These are phyloP conservation scores for Peromyscus leucopus DNA, from an alignment of 2,113 vertebrate genomes.

Conservation along the genomic window DNA sequence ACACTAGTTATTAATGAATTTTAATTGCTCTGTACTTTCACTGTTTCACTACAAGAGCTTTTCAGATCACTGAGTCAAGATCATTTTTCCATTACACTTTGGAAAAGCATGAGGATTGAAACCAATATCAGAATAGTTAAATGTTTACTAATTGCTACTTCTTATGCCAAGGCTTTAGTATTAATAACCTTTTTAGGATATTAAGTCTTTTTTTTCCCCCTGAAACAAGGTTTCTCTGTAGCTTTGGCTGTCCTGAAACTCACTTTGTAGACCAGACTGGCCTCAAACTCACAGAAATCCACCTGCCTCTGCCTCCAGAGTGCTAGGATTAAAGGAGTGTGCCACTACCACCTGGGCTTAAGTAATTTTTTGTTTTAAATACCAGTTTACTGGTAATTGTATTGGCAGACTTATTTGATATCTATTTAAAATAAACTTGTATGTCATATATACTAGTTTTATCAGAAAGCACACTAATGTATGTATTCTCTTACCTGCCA, in stretches of 20 bases:
- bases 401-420: constrained; percentile 49
- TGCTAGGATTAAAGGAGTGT: not conserved
- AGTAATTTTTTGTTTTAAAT: not conserved
- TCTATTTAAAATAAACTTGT: constrained; percentile 57
- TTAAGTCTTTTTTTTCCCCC: not conserved
- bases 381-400: not conserved
- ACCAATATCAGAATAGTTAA: not conserved
- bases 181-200: constrained; percentile 17
- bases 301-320: not conserved
- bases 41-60: constrained; percentile 42
- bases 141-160: not conserved
- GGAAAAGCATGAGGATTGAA: constrained; percentile 47
- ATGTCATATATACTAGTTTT: not conserved
- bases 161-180: constrained; percentile 7
- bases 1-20: constrained; percentile 10
- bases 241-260: not conserved
- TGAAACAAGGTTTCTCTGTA: too few relatives aligned
- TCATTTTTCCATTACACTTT: constrained; percentile 55
- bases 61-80: constrained; percentile 29
- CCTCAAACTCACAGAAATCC: not conserved
- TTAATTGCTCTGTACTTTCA: constrained; percentile 26
- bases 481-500: not conserved
- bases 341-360: not conserved
- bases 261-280: not conserved
- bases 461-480: constrained; percentile 3